phyloP scores from a whole-genome alignment of 2,888 invertebrate species.

The Parelbella ahira region DNA sequence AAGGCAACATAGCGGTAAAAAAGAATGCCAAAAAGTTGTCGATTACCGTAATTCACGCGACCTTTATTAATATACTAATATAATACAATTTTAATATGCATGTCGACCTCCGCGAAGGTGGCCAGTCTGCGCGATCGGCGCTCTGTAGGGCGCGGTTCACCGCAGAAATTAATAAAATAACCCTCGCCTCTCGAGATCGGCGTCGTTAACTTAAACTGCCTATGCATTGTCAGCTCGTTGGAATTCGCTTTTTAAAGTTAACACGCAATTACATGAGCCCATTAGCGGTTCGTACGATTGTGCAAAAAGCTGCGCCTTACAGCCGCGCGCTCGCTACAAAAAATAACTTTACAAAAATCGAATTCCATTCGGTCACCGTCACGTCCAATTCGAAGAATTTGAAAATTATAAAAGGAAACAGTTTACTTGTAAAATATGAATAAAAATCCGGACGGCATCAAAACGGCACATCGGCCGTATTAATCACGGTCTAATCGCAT shows the following conservation, averaged over 20 bases:
- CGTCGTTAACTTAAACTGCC: constrained; percentile 57
- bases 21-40: too few species aligned
- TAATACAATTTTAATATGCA: constrained; percentile 17
- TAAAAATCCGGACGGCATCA: constrained; percentile 41
- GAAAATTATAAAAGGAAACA: constrained; percentile 37
- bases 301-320: constrained; percentile 13
- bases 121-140: constrained; percentile 31
- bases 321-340: background rate
- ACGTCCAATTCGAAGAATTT: constrained; percentile 43
- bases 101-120: constrained; percentile 28
- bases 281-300: constrained; percentile 23
- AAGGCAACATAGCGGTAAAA: constrained; percentile 9
- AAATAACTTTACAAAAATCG: constrained; percentile 40
- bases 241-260: constrained; percentile 42
- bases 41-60: constrained; percentile 20
- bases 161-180: constrained; percentile 65
- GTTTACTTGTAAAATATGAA: constrained; percentile 41
- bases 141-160: constrained; percentile 49
- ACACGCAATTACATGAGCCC: constrained; percentile 31
- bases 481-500: constrained; percentile 75
- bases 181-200: constrained; percentile 40
- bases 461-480: constrained; percentile 45
- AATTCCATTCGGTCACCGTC: constrained; percentile 51
- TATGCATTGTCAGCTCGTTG: constrained; percentile 54
- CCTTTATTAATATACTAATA: constrained; percentile 22